Conservation (phyloP, 2,888 invertebrate genomes). For the Hirtodrosophila cameraria region DNA sequence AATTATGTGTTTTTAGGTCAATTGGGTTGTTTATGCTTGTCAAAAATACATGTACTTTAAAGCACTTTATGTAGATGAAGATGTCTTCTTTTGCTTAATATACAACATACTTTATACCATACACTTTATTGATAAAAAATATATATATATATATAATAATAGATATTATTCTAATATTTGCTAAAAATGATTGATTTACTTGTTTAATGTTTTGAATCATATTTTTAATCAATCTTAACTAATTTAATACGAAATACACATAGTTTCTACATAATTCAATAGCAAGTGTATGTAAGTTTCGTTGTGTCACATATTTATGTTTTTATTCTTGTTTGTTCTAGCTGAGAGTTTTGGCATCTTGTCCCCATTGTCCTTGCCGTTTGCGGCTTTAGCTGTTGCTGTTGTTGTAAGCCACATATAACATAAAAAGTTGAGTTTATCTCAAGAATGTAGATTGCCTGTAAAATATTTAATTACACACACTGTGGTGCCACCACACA, state of each 20-base stretch:
- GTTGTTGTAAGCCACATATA: constrained; percentile 28
- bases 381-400: constrained; percentile 24
- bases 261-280: neutral
- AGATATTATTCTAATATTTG: too few species aligned
- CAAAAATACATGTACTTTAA: too few species aligned
- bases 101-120: too few species aligned
- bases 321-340: constrained; percentile 29
- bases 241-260: too few species aligned
- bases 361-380: constrained; percentile 20
- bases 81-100: too few species aligned
- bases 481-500: constrained; percentile 60
- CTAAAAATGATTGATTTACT: too few species aligned
- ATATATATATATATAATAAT: neutral
- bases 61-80: too few species aligned
- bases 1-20: too few species aligned
- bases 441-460: constrained; percentile 81
- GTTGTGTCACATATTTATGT: constrained; percentile 10
- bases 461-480: constrained; percentile 81
- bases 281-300: constrained; percentile 32
- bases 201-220: too few species aligned
- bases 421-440: constrained; percentile 71
- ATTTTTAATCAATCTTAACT: too few species aligned
- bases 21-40: too few species aligned
- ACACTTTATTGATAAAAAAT: too few species aligned
- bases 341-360: constrained; percentile 27